Base-by-base conservation (phyloP, 2,888 invertebrate species). In the Nemapogon koenigi region DNA sequence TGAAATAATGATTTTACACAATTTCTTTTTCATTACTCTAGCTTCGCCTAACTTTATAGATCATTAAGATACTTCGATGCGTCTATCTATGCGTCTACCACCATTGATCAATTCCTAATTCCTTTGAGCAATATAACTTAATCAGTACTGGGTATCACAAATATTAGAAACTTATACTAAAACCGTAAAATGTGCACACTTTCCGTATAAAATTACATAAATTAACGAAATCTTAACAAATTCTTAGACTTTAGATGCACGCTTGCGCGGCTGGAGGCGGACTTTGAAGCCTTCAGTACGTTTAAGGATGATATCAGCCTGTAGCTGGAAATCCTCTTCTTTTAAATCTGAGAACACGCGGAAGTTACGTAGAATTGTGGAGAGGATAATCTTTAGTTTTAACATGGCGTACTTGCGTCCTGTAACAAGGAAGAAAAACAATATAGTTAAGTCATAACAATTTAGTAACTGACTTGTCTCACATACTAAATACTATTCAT, bases 341-440 rank as follows among this genome's bases (percentile, higher is more conserved):
- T 80, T 81, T 15, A 86, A 64, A 55, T 87, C 85, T 3, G 88
- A 88, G 41, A 80, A 57, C n/a, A 90, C 82, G 41, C 82, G 83
- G 81, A 86, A 90, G 57, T 86, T 87, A 50, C 90, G 82, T 48
- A 90, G 57, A 50, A 90, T 85, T 40, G 89, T 90, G 4, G 90
- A 88, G 14, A 90, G 73, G 43, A 90, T 81, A 42, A 90, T 87
- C 70, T 90, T 90, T 53, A 90, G 69, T 59, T 90, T 90, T 48
- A 90, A 67, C 87, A 90, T 88, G 26, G 90, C 90, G 59, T 88
- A 90, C 62, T 90, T 90, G 44, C 90, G 87, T 62, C 84, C 89
- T 90, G 62, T 48, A 53, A 64, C n/a, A n/a, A n/a, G n/a, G n/a
- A n/a, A 42, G 27, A 16, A 15, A n/a, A n/a, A n/a, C n/a, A n/a